Percentiles rank a stretch among this genome's conserved stretches.
These are phyloP conservation scores for Falcaria lacertinaria DNA, from an alignment of 2,888 invertebrate genomes.

Conservation along the genomic window DNA sequence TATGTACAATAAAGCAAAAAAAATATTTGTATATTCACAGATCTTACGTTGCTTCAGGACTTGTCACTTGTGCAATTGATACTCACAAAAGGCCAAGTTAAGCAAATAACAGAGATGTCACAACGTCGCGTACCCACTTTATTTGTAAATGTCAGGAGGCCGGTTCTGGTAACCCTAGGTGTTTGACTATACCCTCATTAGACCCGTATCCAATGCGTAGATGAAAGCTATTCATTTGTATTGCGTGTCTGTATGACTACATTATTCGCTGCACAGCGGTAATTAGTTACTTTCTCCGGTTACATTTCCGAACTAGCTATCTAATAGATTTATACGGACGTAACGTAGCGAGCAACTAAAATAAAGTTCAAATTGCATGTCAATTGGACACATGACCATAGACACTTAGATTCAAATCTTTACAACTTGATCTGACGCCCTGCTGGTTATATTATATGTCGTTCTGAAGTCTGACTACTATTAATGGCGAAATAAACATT, in stretches of 20 bases:
- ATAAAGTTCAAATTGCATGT: not conserved
- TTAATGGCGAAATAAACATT: not conserved
- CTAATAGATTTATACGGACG: slow-evolving; percentile 28
- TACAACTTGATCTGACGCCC: not conserved
- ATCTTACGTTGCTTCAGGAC: not conserved
- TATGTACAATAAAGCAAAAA: no score
- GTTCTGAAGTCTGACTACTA: not conserved
- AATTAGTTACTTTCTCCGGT: slow-evolving; percentile 54
- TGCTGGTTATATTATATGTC: not conserved
- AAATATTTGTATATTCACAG: no score
- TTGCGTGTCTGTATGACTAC: slow-evolving; percentile 40
- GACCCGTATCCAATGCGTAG: slow-evolving; percentile 24
- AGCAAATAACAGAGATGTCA: not conserved
- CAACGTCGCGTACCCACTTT: not conserved
- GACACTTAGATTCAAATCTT: not conserved
- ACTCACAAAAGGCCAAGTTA: not conserved
- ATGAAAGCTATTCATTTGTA: slow-evolving; percentile 40
- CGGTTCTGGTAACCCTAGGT: slow-evolving; percentile 6
- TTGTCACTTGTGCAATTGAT: not conserved
- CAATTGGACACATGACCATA: not conserved
- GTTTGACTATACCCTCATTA: slow-evolving; percentile 22
- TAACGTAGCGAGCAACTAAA: slow-evolving; percentile 5
- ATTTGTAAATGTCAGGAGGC: not conserved
- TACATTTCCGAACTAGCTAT: slow-evolving; percentile 27
- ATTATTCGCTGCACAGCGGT: slow-evolving; percentile 36